phyloP scores from a whole-genome alignment of 2,113 vertebrate species.

The Otolemur garnettii region DNA sequence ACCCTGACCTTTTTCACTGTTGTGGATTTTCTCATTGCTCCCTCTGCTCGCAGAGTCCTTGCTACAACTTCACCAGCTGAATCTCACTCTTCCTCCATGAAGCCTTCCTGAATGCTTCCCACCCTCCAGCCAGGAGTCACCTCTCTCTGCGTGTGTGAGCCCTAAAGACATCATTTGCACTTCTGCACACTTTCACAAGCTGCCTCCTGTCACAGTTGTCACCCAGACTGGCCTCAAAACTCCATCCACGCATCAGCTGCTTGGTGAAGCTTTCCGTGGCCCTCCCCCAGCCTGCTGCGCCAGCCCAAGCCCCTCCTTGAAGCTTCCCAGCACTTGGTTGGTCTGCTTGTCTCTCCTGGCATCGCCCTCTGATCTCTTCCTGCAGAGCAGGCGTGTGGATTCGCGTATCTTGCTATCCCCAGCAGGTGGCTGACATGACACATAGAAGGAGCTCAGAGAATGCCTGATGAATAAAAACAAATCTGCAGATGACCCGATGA shows the following conservation, averaged over 20 bases:
- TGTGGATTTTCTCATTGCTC: neutral
- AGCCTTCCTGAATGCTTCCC: neutral
- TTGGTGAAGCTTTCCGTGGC: neutral
- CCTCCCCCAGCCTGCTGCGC: fast-evolving
- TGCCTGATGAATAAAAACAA: neutral
- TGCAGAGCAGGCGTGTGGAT: neutral
- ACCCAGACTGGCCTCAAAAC: neutral
- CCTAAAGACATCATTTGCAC: neutral
- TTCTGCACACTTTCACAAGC: neutral
- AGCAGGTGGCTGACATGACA: neutral
- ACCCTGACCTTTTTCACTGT: neutral
- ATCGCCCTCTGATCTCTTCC: neutral
- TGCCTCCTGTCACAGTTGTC: no score
- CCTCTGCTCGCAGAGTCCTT: neutral
- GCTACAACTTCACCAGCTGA: fast-evolving
- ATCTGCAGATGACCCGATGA: neutral
- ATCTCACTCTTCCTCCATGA: neutral
- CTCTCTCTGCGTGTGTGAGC: neutral
- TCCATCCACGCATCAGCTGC: neutral
- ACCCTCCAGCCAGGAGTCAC: neutral
- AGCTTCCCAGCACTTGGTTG: neutral
- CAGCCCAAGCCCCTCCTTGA: neutral
- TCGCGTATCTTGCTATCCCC: neutral
- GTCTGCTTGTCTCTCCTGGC: neutral
- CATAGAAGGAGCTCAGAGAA: neutral